Percentiles rank a stretch among this genome's conserved stretches.
Evolutionary conservation across 2,113 vertebrate species (phyloP).

Genomic region (Apus apus): DNA sequence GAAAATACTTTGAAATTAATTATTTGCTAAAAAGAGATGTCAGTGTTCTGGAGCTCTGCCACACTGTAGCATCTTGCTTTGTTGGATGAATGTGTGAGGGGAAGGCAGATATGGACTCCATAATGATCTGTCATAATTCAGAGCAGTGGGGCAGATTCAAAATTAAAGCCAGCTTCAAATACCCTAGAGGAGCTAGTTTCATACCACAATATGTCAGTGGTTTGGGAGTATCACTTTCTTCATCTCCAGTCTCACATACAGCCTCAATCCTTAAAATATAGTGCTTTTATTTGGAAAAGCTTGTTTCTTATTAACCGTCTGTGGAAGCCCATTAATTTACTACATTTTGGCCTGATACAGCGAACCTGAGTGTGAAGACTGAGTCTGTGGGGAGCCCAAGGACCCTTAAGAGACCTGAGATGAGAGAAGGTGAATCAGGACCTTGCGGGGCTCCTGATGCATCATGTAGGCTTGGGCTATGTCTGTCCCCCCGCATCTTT

Average conservation of each 20-base stretch:
- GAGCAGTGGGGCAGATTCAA: constrained; percentile 6
- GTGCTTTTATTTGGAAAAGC: neutral
- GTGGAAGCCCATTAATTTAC: neutral
- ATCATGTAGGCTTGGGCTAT: neutral
- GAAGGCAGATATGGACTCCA: constrained; percentile 27
- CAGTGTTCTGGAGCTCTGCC: constrained; percentile 44
- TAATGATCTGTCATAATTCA: constrained; percentile 10
- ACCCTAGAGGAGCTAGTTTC: neutral
- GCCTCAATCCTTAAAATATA: neutral
- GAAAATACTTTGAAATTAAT: constrained; percentile 65
- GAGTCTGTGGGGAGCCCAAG: neutral
- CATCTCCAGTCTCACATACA: neutral
- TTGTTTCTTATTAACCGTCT: neutral
- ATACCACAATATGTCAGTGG: neutral
- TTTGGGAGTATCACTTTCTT: neutral
- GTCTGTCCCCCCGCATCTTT: neutral
- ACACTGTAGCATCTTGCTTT: constrained; percentile 43
- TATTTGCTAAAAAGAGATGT: constrained; percentile 69
- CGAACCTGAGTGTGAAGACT: accelerated
- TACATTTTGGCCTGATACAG: neutral
- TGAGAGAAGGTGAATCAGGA: neutral
- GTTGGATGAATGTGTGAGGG: constrained; percentile 15
- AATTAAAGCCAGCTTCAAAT: neutral
- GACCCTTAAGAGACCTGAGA: neutral
- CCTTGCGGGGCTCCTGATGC: neutral